Evolutionary conservation across 2,797 vertebrate species (phyloP).

Genomic region (Amblyraja radiata): DNA sequence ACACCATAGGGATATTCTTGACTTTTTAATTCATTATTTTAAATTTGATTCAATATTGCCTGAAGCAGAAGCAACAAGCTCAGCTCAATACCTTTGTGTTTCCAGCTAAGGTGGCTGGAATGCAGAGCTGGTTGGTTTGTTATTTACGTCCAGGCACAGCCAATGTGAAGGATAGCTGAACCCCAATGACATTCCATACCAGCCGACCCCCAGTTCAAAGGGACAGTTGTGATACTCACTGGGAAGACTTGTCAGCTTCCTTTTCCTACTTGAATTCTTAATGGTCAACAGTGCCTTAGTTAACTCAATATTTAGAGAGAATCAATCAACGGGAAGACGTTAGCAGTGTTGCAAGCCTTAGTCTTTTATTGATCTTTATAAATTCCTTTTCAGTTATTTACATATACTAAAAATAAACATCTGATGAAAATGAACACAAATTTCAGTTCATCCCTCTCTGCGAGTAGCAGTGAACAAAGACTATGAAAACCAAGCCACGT

Average conservation of each 20-base stretch:
- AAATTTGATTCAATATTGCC: neutral
- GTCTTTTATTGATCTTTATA: neutral
- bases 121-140: neutral
- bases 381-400: neutral
- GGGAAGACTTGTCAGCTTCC: neutral
- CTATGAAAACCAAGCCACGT: neutral
- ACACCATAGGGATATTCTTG: neutral
- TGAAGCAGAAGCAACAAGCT: neutral
- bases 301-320: neutral
- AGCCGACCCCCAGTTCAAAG: neutral
- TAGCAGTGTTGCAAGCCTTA: neutral
- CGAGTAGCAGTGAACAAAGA: neutral
- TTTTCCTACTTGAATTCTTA: neutral
- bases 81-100: too few relatives aligned
- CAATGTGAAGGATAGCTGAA: neutral
- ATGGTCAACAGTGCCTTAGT: neutral
- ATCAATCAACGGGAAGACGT: neutral
- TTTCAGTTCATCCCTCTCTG: neutral
- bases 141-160: neutral
- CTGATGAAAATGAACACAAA: neutral
- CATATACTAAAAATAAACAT: constrained; percentile 14
- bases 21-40: neutral
- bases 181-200: neutral
- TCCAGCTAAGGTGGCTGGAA: neutral
- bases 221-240: too few relatives aligned